A percentile compares a stretch with the other conserved stretches of the same genome.
Conservation (phyloP, 35 echinoderm and acorn worm genomes). For the Apostichopus parvimensis region DNA sequence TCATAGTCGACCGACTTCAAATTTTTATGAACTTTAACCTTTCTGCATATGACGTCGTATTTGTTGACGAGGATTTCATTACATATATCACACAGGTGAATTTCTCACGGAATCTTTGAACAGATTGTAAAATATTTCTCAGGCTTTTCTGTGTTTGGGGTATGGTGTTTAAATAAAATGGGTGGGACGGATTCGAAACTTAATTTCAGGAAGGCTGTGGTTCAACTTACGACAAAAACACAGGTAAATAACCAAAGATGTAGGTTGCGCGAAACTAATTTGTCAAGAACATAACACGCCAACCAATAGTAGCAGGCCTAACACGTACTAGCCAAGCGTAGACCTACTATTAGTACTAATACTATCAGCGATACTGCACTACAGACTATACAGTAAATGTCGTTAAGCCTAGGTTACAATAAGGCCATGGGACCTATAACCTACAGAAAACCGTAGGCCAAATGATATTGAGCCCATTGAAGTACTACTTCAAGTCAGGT, state of each 20-base stretch:
- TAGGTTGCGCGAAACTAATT: background rate
- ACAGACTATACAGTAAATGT: background rate
- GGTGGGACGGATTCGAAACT: conserved; percentile 98
- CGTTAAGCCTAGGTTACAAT: background rate
- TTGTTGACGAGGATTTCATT: conserved; percentile 50
- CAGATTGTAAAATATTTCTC: conserved; percentile 26
- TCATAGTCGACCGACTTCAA: conserved; percentile 27
- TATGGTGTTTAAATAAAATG: conserved; percentile 59
- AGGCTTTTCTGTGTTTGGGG: background rate
- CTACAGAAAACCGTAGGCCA: too few relatives aligned
- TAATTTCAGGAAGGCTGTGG: conserved; percentile 94
- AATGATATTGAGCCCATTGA: too few relatives aligned
- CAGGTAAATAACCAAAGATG: conserved; percentile 60
- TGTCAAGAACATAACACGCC: background rate
- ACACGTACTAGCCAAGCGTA: background rate
- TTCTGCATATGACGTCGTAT: conserved; percentile 55
- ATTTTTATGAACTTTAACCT: conserved; percentile 61
- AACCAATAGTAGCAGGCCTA: background rate
- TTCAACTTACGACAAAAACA: conserved; percentile 98
- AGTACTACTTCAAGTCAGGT: too few relatives aligned
- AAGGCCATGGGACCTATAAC: too few relatives aligned
- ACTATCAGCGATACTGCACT: background rate
- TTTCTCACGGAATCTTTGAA: background rate
- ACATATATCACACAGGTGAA: background rate
- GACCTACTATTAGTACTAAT: background rate